Evolutionary conservation across 2,888 invertebrate species (phyloP).

Genomic region (Ditula angustiorana): DNA sequence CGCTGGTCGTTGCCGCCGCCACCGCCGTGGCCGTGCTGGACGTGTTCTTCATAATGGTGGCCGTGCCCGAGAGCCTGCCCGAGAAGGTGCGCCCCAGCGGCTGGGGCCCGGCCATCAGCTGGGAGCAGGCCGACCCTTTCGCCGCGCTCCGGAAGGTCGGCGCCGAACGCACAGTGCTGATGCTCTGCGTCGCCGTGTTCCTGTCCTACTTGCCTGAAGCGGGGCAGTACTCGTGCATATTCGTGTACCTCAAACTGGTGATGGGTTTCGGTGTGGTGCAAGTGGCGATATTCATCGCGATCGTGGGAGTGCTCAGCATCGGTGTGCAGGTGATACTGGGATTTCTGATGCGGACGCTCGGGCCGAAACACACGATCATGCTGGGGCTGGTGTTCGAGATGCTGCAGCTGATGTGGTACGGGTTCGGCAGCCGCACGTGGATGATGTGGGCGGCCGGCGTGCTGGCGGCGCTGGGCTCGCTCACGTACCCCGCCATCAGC

Average conservation of each 20-base stretch:
- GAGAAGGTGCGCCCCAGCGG: slow-evolving; percentile 93
- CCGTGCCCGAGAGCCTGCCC: slow-evolving; percentile 99
- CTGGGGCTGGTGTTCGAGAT: slow-evolving; percentile 98
- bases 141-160: slow-evolving; percentile 96
- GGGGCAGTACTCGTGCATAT: slow-evolving; percentile 99
- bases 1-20: slow-evolving; percentile 96
- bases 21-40: slow-evolving; percentile 98
- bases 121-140: slow-evolving; percentile 99
- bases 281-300: slow-evolving; percentile 99
- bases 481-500: slow-evolving; percentile 99
- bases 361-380: slow-evolving; percentile 98
- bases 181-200: slow-evolving; percentile 98
- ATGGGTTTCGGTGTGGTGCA: slow-evolving; percentile 98
- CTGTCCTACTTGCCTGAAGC: slow-evolving; percentile 99
- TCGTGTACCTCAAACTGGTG: slow-evolving; percentile 98
- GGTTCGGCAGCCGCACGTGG: slow-evolving; percentile 98
- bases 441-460: slow-evolving; percentile 99
- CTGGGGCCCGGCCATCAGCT: slow-evolving; percentile 95
- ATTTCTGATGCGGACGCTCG: slow-evolving; percentile 92
- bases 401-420: slow-evolving; percentile 98
- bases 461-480: slow-evolving; percentile 97
- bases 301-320: slow-evolving; percentile 98
- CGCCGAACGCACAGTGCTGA: slow-evolving; percentile 97
- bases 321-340: slow-evolving; percentile 96
- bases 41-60: slow-evolving; percentile 98